Base-by-base conservation (phyloP, 1,140 invertebrate genomes). In the Spodoptera frugiperda region DNA sequence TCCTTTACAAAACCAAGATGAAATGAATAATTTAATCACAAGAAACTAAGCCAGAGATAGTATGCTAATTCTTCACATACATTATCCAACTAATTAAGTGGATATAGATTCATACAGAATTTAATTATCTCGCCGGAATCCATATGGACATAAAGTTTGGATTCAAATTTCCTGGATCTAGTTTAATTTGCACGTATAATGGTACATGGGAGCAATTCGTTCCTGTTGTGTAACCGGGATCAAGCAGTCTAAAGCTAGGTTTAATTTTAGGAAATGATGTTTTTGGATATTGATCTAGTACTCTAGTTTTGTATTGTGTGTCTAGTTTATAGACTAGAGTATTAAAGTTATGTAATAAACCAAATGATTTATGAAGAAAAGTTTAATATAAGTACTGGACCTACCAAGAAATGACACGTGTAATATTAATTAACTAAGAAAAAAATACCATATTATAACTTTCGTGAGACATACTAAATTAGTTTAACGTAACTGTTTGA, bases 81-180 rank as follows among this genome's bases (percentile, higher is more conserved):
- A 61, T 61, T 48, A 12, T 25, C 39, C 17, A 65, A 65, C 61
- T 21, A 65, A 65, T 46, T 48, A 65, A 65, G 6, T n/a, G 61
- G n/a, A 65, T 65, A 65, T 65, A 61, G 57, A 65, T 65, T 65
- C 61, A 25, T 65, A 49, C 19, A 25, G 44, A 65, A 65, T 65
- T 65, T 25, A 48, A 65, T 65, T 49, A 65, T 46, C 17, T 2
- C 10, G 10, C 14, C 61, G 25, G 21, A 65, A 46, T 65, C 61
- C 61, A 48, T 49, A 17, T 21, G 61, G 44, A 49, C 44, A 48
- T 9, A 65, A 51, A 70, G 65, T 70, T 70, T 1, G 30, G 21
- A 68, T 51, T 55, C 17, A 11, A 55, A 55, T 17, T 30, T 51
- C 46, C 19, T 21, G 68, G 44, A 46, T 46, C 11, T 44, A 51